Evolutionary conservation across 1,140 invertebrate species (phyloP).

Genomic region (Pseudomyrmex gracilis): DNA sequence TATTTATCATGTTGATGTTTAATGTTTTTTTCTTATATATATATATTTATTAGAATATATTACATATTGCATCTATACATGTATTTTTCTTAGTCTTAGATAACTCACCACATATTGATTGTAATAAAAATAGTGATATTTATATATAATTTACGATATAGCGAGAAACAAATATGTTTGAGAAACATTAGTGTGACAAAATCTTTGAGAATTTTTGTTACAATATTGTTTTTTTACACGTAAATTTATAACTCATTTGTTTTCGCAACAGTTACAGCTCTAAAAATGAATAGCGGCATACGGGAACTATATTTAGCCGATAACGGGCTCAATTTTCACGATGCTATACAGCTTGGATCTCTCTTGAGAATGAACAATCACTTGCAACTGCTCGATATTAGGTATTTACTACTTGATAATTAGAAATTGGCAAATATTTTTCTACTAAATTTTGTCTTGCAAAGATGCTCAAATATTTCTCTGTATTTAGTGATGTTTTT

Average conservation of each 20-base stretch:
- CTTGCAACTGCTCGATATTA: conserved; percentile 92
- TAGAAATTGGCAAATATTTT: conserved; percentile 3
- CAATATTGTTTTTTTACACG: neutral
- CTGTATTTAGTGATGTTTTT: neutral
- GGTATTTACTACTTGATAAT: conserved; percentile 80
- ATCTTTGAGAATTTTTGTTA: neutral
- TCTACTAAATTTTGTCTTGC: neutral
- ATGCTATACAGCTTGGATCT: conserved; percentile 92
- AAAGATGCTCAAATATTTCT: neutral
- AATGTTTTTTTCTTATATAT: conserved; percentile 7
- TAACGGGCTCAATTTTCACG: conserved; percentile 90
- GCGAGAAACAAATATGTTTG: too few relatives aligned
- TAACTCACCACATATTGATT: too few relatives aligned
- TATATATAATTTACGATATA: neutral
- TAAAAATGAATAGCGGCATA: conserved; percentile 92
- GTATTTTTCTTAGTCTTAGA: too few relatives aligned
- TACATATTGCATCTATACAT: neutral
- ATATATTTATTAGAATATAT: conserved; percentile 7
- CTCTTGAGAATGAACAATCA: conserved; percentile 89
- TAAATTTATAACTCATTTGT: conserved; percentile 21
- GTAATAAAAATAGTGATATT: neutral
- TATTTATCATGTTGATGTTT: conserved; percentile 78
- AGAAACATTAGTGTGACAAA: conserved; percentile 14
- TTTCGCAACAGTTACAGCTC: conserved; percentile 88
- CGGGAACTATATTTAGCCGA: conserved; percentile 94